Base-by-base conservation (phyloP, 2,113 vertebrate species). In the Crypturellus undulatus region DNA sequence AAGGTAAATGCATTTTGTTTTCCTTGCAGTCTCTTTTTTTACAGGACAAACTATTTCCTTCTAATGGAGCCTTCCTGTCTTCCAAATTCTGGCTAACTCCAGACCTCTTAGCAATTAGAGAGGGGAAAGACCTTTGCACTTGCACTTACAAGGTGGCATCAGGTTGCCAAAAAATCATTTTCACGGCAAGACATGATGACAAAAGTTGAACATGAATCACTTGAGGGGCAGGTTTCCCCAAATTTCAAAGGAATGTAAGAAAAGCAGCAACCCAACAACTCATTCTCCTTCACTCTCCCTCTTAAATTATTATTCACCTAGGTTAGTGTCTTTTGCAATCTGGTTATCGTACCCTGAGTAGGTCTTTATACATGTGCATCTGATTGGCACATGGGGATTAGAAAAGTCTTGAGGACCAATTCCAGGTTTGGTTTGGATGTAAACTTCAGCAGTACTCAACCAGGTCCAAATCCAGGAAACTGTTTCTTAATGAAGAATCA, bases 401-500 rank as follows among this genome's bases (percentile, higher is more conserved):
- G 4, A 40, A 56, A n/a, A 30, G n/a, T 3, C 0, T 0, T 32
- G 14, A 58, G 36, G 40, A 73, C 59, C 43, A 16, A 2, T 3
- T 42, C 78, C 34, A n/a, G n/a, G 42, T 13, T 60, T 79, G 60
- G 14, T 49, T 42, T 4, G 4, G 38, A 40, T 43, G 77, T 17
- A 17, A 18, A 24, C 54, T 77, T 71, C 67, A 34, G 38, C 16
- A 47, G 9, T 15, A 16, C 18, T 80, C 34, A 6, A n/a, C 24
- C 0, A 0, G 6, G 15, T 12, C 63, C 2, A 1, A n/a, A 18
- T 14, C 25, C 28, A 54, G 32, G 56, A 67, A 49, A 7, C 1
- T 1, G 4, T 26, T 68, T 69, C 19, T 43, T 13, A 40, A 6
- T 11, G 43, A 42, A 51, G n/a, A 38, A 9, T 51, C 62, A 19